phyloP scores from a whole-genome alignment of 1,140 invertebrate species.

The Aphelinus atriplicis region DNA sequence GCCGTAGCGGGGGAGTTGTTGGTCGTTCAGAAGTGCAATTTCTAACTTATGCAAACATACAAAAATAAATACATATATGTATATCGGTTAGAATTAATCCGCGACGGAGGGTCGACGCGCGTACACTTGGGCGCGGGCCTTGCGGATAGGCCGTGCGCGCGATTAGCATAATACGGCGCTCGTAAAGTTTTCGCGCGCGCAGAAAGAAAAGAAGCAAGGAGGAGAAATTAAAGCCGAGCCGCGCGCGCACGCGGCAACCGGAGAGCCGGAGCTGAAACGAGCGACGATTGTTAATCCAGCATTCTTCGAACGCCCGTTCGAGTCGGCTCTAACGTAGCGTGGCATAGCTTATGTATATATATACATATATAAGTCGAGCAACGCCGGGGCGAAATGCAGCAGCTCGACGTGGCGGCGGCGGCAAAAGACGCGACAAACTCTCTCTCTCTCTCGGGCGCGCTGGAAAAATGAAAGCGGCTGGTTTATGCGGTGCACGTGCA shows the following conservation, averaged over 20 bases:
- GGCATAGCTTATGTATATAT: background rate
- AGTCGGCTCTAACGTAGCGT: background rate
- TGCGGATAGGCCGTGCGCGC: too few relatives aligned
- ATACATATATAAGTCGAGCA: too few relatives aligned
- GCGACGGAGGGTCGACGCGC: too few relatives aligned
- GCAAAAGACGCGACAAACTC: slow-evolving; percentile 8
- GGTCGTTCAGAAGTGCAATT: too few relatives aligned
- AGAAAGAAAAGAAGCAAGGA: background rate
- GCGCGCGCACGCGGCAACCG: slow-evolving; percentile 36
- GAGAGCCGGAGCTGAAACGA: slow-evolving; percentile 29
- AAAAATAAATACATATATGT: too few relatives aligned
- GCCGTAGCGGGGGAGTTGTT: too few relatives aligned
- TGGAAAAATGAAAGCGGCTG: slow-evolving; percentile 66
- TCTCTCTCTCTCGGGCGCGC: slow-evolving; percentile 43
- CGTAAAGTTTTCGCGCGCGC: too few relatives aligned
- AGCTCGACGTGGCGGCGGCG: background rate
- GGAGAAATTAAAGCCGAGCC: background rate
- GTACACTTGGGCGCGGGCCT: too few relatives aligned
- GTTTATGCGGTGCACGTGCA: slow-evolving; percentile 68
- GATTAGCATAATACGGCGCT: too few relatives aligned
- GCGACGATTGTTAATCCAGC: slow-evolving; percentile 59
- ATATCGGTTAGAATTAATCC: too few relatives aligned
- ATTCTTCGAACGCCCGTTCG: slow-evolving; percentile 50
- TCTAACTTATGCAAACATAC: too few relatives aligned
- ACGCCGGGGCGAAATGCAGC: background rate